phyloP scores from a whole-genome alignment of 2,888 invertebrate genomes.

The Rotaria socialis region DNA sequence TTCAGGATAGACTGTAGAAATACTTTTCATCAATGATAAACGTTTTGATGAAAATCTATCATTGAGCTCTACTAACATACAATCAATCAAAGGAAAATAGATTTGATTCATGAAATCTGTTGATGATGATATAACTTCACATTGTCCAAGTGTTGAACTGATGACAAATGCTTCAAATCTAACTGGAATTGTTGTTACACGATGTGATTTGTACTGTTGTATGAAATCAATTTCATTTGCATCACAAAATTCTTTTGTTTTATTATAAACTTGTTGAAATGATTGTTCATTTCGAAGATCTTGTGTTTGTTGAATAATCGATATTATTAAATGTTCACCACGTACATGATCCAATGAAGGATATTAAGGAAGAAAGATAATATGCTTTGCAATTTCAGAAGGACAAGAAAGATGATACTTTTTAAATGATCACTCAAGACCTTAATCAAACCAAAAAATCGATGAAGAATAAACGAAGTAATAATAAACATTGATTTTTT shows the following conservation, averaged over 20 bases:
- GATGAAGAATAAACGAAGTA: background rate
- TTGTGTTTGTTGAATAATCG: background rate
- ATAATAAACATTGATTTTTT: background rate
- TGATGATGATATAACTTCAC: background rate
- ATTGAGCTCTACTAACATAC: background rate
- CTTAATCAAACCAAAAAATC: background rate
- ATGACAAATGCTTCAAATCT: background rate
- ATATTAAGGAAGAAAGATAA: background rate
- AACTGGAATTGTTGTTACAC: background rate
- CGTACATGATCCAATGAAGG: background rate
- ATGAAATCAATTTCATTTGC: background rate
- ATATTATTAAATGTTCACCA: background rate
- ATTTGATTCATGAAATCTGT: background rate
- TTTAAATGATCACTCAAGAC: slow-evolving; percentile 1
- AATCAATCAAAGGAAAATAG: background rate
- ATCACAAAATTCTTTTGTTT: background rate
- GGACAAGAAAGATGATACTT: background rate
- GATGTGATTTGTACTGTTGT: background rate
- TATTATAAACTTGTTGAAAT: background rate
- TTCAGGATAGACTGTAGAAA: background rate
- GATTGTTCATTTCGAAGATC: background rate
- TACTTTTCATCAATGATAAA: background rate
- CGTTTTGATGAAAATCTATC: background rate
- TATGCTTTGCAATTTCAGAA: background rate
- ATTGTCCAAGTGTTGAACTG: background rate